These are phyloP conservation scores for Daboia siamensis DNA, from an alignment of 2,113 vertebrate genomes.

Conservation along the genomic window DNA sequence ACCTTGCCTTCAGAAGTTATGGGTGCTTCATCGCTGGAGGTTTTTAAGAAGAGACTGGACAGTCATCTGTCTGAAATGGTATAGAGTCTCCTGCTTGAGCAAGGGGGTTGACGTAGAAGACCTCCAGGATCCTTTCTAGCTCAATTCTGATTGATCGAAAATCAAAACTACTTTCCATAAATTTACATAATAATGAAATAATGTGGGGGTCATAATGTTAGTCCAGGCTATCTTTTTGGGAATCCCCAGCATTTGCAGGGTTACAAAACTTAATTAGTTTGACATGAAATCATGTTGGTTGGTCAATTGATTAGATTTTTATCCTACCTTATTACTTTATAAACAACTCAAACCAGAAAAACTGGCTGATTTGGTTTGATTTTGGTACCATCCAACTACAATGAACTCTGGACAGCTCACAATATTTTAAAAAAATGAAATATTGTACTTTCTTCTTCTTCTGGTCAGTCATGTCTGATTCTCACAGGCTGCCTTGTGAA, in stretches of 20 bases:
- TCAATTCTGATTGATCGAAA: not conserved
- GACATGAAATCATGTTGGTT: not conserved
- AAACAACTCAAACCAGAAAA: not conserved
- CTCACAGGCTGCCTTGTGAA: not conserved
- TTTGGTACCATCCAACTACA: not conserved
- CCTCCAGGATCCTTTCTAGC: not conserved
- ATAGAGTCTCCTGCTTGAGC: not conserved
- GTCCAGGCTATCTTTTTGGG: not conserved
- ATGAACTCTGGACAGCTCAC: not conserved
- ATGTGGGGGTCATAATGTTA: not conserved
- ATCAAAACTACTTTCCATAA: not conserved
- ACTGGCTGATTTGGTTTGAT: not conserved
- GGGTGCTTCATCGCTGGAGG: not conserved
- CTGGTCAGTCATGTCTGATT: not conserved
- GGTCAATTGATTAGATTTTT: not conserved
- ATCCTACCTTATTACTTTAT: not conserved
- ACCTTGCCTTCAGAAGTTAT: not conserved
- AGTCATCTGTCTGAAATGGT: not conserved
- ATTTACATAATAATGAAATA: not conserved
- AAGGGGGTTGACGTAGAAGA: not conserved
- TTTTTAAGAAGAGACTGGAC: not conserved
- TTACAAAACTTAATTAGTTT: not conserved
- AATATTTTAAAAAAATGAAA: not conserved
- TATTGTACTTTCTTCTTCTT: not conserved
- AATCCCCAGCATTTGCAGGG: not conserved